Evolutionary conservation across 2,113 vertebrate species (phyloP), one percentile per base, ranked within the genome.

Genomic region (Gobius niger): DNA sequence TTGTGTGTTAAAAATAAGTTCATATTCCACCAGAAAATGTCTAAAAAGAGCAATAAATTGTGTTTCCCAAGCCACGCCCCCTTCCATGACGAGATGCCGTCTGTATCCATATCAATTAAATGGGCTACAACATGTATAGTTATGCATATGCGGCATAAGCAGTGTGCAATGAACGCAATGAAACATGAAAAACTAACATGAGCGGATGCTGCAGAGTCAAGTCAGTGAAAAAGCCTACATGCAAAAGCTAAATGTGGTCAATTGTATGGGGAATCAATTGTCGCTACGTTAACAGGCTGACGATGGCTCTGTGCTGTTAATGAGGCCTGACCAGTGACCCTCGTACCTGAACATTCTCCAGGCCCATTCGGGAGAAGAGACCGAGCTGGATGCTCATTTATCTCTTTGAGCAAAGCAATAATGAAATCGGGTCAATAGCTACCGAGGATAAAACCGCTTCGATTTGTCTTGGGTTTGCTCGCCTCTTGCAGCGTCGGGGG

Each of bases 241-340:
- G 10, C 53, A 12, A 16, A 56, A 56, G 50, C 50, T 52, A 52
- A 9, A 53, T 11, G 9, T 63, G 19, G 7, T 6, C 44, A 56
- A 13, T 64, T 18, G 15, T 62, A 64, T 67, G 0, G 51, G 51
- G 66, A 76, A 82, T 79, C 64, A 63, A 74, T 78, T 24, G 9
- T 46, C 2, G 13, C 42, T 16, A 9, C 47, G 18, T 63, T 19
- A 68, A 15, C 12, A 19, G 7, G 5, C 15, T 51, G 0, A 49
- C 6, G 34, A n/a, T 62, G 13, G 24, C 46, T 41, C 8, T 16
- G 47, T 4, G 11, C 9, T 67, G 52, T 73, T 76, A 47, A 72
- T 78, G 69, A 82, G 63, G 65, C 14, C 61, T 76, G 66, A 70
- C 51, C 51, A 78, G 67, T 81, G 62, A 71, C 59, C 15, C 14